A percentile compares a stretch with the other conserved stretches of the same genome.
These are phyloP conservation scores for Hyles lineata DNA, from an alignment of 2,888 invertebrate species.

Conservation along the genomic window DNA sequence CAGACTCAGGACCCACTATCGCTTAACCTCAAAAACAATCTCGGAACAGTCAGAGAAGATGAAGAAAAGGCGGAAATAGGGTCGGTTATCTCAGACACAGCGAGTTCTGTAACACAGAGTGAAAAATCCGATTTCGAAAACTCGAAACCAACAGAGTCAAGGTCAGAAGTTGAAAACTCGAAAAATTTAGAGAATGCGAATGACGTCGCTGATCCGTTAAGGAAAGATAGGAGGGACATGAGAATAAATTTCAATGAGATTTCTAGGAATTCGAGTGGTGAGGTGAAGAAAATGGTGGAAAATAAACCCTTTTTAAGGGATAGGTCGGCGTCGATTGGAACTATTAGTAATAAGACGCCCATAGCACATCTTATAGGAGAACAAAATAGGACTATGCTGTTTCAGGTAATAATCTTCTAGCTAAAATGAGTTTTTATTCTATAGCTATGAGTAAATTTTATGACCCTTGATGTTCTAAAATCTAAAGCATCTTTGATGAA, in stretches of 20 bases:
- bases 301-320: conserved; percentile 81
- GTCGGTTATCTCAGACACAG: conserved; percentile 62
- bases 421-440: neutral
- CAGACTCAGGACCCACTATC: conserved; percentile 66
- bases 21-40: conserved; percentile 66
- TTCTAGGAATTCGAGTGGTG: conserved; percentile 28
- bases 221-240: conserved; percentile 33
- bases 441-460: no score
- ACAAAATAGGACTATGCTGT: conserved; percentile 96
- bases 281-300: conserved; percentile 55
- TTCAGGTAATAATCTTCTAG: conserved; percentile 86
- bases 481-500: no score
- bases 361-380: conserved; percentile 84
- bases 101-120: conserved; percentile 56
- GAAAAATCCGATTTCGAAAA: conserved; percentile 37
- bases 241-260: conserved; percentile 24
- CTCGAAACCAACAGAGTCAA: conserved; percentile 24
- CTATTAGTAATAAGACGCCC: conserved; percentile 79
- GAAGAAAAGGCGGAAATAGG: conserved; percentile 68
- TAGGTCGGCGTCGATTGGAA: conserved; percentile 86
- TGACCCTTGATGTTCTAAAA: no score
- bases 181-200: neutral
- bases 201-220: conserved; percentile 34
- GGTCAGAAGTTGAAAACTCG: neutral
- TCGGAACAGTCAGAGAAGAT: conserved; percentile 73